Conservation (phyloP, 2,888 invertebrate species). For the Muscina levida region DNA sequence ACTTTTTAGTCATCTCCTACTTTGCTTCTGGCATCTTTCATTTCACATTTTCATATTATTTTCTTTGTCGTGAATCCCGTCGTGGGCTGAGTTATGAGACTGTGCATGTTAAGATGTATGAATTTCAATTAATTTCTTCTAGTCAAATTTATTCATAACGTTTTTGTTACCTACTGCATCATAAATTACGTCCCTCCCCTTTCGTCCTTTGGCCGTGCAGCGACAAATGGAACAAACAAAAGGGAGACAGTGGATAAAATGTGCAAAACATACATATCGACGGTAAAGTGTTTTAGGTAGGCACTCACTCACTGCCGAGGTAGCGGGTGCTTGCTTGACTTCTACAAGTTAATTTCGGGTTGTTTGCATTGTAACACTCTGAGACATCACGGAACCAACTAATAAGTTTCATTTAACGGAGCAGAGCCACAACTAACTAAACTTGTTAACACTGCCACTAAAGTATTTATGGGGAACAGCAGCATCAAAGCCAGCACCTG, state of each 20-base stretch:
- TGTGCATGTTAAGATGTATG: conserved; percentile 48
- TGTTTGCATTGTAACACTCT: conserved; percentile 50
- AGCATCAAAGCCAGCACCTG: conserved; percentile 27
- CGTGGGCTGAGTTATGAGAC: not conserved
- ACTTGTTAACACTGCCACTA: conserved; percentile 47
- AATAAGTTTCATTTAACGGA: conserved; percentile 47
- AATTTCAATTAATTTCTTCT: conserved; percentile 54
- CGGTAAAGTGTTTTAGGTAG: conserved; percentile 20
- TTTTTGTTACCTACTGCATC: conserved; percentile 61
- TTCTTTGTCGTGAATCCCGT: conserved; percentile 38
- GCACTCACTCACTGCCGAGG: not conserved
- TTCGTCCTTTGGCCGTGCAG: not conserved
- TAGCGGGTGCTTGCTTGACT: not conserved
- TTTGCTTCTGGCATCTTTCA: not conserved
- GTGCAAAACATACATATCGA: conserved; percentile 16
- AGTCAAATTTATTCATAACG: conserved; percentile 50
- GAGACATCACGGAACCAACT: conserved; percentile 44
- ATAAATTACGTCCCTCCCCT: conserved; percentile 57
- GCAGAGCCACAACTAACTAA: conserved; percentile 17
- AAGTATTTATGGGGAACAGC: conserved; percentile 47
- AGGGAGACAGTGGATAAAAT: too few species aligned
- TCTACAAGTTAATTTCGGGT: conserved; percentile 48
- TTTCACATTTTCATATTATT: conserved; percentile 33
- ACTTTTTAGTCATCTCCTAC: conserved; percentile 15
- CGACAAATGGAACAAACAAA: not conserved